Percentiles rank a stretch among this genome's conserved stretches.
These are phyloP conservation scores for human (Homo sapiens) DNA, from an alignment of 2,113 vertebrate genomes.

Conservation along the genomic window GRCh38 chr2:195655501-195656000, in stretches of 20 bases:
- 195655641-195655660: not conserved
- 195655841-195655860: not conserved
- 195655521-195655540: not conserved
- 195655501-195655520: not conserved
- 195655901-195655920: not conserved
- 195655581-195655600: not conserved
- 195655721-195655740: not conserved
- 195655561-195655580: not conserved
- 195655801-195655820: not conserved
- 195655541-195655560: conserved; percentile 4
- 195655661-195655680: not conserved
- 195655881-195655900: not conserved
- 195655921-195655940: not conserved
- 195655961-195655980: not conserved
- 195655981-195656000: not conserved
- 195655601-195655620: not conserved
- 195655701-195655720: not conserved
- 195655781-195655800: not conserved
- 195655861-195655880: not conserved
- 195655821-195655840: not conserved
- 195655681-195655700: not conserved
- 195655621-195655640: not conserved
- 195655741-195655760: not conserved
- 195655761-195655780: not conserved
- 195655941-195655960: not conserved